Evolutionary conservation across 2,797 vertebrate species (phyloP).

Genomic region (Darevskia nairensis): DNA sequence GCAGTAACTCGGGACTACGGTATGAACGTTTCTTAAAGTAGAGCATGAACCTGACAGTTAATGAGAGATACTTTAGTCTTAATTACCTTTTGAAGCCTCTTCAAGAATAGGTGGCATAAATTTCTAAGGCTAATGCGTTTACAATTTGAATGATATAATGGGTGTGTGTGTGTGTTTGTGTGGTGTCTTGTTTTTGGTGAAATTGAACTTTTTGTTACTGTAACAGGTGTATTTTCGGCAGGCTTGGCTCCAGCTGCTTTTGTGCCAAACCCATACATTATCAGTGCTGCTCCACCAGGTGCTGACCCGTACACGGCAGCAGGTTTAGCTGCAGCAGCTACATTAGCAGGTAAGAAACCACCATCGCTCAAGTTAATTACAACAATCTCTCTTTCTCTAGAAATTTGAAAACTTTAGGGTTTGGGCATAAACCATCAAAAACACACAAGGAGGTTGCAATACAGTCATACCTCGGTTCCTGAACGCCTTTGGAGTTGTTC

Average conservation of each 20-base stretch:
- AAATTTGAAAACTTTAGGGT: not conserved
- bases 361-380: conserved; percentile 21
- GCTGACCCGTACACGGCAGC: conserved; percentile 96
- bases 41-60: not conserved
- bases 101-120: not conserved
- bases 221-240: conserved; percentile 87
- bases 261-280: conserved; percentile 99
- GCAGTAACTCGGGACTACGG: not conserved
- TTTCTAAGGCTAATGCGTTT: not conserved
- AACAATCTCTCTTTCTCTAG: not conserved
- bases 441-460: not conserved
- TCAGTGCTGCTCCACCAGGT: conserved; percentile 94
- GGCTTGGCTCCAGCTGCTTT: conserved; percentile 97
- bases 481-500: too few species aligned
- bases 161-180: not conserved
- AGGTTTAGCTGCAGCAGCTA: conserved; percentile 93
- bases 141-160: conserved; percentile 49
- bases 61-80: not conserved
- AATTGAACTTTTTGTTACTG: conserved; percentile 72
- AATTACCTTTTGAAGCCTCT: conserved; percentile 7
- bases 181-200: conserved; percentile 59
- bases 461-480: too few species aligned
- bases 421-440: not conserved
- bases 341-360: conserved; percentile 87
- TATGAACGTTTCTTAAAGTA: not conserved